Evolutionary conservation across 1,140 invertebrate genomes (phyloP).

Genomic region (Trichonephila inaurata): DNA sequence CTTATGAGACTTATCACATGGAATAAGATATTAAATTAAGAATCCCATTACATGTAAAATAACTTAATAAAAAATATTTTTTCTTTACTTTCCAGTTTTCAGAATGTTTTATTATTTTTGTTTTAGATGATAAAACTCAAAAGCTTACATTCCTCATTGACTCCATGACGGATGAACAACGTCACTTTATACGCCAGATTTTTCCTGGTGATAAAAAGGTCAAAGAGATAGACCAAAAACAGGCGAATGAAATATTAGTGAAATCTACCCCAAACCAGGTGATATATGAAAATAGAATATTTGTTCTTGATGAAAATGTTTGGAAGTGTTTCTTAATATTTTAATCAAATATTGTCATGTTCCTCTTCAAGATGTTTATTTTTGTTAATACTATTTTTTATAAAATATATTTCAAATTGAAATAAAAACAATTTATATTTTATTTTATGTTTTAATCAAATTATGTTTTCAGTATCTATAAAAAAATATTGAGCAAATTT

Average conservation of each 20-base stretch:
- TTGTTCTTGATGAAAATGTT: constrained; percentile 8
- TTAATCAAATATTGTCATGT: background rate
- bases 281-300: background rate
- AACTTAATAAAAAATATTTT: too few species aligned
- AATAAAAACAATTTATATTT: background rate
- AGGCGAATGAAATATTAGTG: constrained; percentile 91
- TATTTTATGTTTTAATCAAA: background rate
- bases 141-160: constrained; percentile 90
- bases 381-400: background rate
- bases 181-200: constrained; percentile 28
- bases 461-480: too few species aligned
- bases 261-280: constrained; percentile 84
- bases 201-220: constrained; percentile 81
- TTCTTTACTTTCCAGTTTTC: too few species aligned
- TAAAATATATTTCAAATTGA: background rate
- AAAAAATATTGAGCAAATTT: too few species aligned
- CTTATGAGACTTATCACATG: too few species aligned
- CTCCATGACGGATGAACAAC: constrained; percentile 84
- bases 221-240: constrained; percentile 87
- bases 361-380: too few species aligned
- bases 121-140: constrained; percentile 85
- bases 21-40: too few species aligned
- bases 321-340: background rate
- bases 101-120: background rate
- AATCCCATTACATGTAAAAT: too few species aligned